phyloP scores from a whole-genome alignment of 2,113 vertebrate species.

The Actenoides hombroni region DNA sequence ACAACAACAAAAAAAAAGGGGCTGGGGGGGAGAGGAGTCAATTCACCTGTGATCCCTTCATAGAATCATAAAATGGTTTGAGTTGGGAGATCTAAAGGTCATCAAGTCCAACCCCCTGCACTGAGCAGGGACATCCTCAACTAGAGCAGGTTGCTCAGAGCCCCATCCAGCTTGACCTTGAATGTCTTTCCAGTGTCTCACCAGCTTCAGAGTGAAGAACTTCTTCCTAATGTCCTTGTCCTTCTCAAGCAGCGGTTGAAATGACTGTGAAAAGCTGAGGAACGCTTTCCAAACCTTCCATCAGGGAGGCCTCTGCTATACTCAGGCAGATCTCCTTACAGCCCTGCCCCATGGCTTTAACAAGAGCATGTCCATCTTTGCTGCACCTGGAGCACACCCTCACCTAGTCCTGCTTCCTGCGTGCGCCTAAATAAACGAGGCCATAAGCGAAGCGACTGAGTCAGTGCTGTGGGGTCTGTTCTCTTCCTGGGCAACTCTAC shows the following conservation, averaged over 20 bases:
- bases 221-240: too few relatives aligned
- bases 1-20: too few relatives aligned
- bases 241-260: not conserved
- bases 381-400: not conserved
- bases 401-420: not conserved
- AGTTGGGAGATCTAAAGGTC: too few relatives aligned
- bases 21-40: accelerated
- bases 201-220: too few relatives aligned
- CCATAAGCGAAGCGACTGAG: not conserved
- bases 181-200: too few relatives aligned
- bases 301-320: not conserved
- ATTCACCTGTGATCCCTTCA: not conserved
- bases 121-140: too few relatives aligned
- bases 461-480: not conserved
- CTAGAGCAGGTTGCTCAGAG: too few relatives aligned
- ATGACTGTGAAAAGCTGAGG: not conserved
- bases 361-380: not conserved
- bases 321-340: not conserved
- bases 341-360: not conserved
- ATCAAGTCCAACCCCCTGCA: too few relatives aligned
- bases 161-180: too few relatives aligned
- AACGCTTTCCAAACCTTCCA: not conserved
- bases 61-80: too few relatives aligned
- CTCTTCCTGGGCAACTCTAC: not conserved
- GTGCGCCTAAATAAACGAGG: not conserved